These are phyloP conservation scores for Neelides folsomi DNA, from an alignment of 2,888 invertebrate species.

Conservation along the genomic window DNA sequence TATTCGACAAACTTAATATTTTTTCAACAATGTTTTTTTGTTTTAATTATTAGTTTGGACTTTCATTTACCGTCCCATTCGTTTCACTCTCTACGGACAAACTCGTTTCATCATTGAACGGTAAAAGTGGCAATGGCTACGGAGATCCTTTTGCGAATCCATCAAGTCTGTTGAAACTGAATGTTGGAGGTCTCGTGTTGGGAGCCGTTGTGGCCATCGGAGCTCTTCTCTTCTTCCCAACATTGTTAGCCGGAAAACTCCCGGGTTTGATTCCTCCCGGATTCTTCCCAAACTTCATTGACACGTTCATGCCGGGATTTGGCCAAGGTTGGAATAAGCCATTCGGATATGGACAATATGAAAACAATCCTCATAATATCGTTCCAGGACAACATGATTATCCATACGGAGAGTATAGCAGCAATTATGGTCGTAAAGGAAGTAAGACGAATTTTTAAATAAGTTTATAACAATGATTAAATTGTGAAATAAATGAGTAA, in stretches of 20 bases:
- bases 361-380: not conserved
- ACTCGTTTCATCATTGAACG: slow-evolving; percentile 14
- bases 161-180: slow-evolving; percentile 23
- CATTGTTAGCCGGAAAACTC: slow-evolving; percentile 6
- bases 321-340: slow-evolving; percentile 7
- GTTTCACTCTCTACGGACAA: slow-evolving; percentile 25
- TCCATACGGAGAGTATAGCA: not conserved
- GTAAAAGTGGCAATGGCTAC: slow-evolving; percentile 8
- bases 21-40: too few relatives aligned
- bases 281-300: slow-evolving; percentile 9
- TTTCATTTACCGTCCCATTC: slow-evolving; percentile 29
- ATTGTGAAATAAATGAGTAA: too few relatives aligned
- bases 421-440: not conserved
- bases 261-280: not conserved
- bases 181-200: slow-evolving; percentile 23
- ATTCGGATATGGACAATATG: slow-evolving; percentile 13
- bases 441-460: too few relatives aligned
- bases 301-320: slow-evolving; percentile 8
- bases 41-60: slow-evolving; percentile 22
- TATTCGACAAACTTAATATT: too few relatives aligned
- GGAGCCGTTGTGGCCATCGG: slow-evolving; percentile 26
- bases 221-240: slow-evolving; percentile 14
- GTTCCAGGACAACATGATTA: not conserved
- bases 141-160: slow-evolving; percentile 9
- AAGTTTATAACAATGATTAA: too few relatives aligned